Base-by-base conservation (phyloP, 2,888 invertebrate species). In the Clusia tigrina region DNA sequence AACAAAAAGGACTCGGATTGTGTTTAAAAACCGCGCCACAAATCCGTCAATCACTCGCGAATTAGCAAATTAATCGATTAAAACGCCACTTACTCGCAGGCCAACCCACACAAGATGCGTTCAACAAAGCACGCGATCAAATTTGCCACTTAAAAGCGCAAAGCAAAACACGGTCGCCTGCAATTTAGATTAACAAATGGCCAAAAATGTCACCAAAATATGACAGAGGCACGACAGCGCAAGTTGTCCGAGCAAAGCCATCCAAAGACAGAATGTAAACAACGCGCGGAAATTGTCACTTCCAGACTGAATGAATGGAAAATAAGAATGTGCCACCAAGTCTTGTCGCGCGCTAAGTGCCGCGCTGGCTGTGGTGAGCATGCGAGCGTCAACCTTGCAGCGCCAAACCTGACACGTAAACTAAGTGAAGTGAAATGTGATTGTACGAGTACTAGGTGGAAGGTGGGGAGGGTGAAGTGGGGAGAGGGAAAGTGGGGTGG, bases 291-390 rank as follows among this genome's bases (percentile, higher is more conserved):
- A 58, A 55, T 55, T 55, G 64, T 42, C 58, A 58, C 32, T 58
- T 54, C 26, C 26, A 24, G 42, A 64, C 64, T 64, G 58, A 64
- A 51, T 51, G 54, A 17, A 61, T 52, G 51, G 26, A 37, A 60
- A 57, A 58, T 26, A 15, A 46, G 6, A 18, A 18, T 42, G 58
- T 61, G 51, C 51, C 58, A 54, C 25, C 52, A 48, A 58, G 25
- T 51, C 59, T 51, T n/a, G 32, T 53, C n/a, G n/a, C n/a, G n/a
- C n/a, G n/a, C n/a, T n/a, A n/a, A n/a, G n/a, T n/a, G n/a, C n/a
- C n/a, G n/a, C n/a, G n/a, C n/a, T n/a, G n/a, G n/a, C n/a, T n/a
- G n/a, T n/a, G n/a, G n/a, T n/a, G n/a, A n/a, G n/a, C n/a, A n/a
- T n/a, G n/a, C n/a, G n/a, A n/a, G n/a, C n/a, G n/a, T n/a, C n/a